phyloP scores from a whole-genome alignment of 1,140 invertebrate genomes.

The Luehdorfia chinensis region DNA sequence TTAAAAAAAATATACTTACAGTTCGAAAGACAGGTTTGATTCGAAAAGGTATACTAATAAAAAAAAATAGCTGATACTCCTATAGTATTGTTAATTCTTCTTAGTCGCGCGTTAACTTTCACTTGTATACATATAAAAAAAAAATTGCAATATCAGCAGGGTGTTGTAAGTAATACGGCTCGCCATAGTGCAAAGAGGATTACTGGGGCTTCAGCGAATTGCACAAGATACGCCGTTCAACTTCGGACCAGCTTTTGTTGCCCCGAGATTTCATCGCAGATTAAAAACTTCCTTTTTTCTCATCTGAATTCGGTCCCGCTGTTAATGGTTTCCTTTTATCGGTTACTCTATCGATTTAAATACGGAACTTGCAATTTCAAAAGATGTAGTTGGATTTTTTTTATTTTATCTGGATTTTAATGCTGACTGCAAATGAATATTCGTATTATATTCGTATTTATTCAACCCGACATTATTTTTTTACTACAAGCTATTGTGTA shows the following conservation, averaged over 20 bases:
- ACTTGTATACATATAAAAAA: too few relatives aligned
- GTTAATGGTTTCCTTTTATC: constrained; percentile 15
- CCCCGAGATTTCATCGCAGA: constrained; percentile 33
- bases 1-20: too few relatives aligned
- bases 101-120: too few relatives aligned
- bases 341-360: constrained; percentile 15
- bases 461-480: too few relatives aligned
- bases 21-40: too few relatives aligned
- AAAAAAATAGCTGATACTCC: too few relatives aligned
- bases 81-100: too few relatives aligned
- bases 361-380: constrained; percentile 9
- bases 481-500: neutral
- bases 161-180: constrained; percentile 33
- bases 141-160: constrained; percentile 16
- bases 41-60: too few relatives aligned
- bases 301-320: constrained; percentile 5
- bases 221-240: constrained; percentile 32
- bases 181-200: constrained; percentile 37
- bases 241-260: constrained; percentile 32
- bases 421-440: constrained; percentile 2
- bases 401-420: neutral
- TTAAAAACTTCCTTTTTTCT: constrained; percentile 9
- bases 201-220: constrained; percentile 30
- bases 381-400: neutral
- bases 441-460: too few relatives aligned